These are phyloP conservation scores for Mellivora capensis DNA, from an alignment of 2,113 vertebrate species.

Conservation along the genomic window DNA sequence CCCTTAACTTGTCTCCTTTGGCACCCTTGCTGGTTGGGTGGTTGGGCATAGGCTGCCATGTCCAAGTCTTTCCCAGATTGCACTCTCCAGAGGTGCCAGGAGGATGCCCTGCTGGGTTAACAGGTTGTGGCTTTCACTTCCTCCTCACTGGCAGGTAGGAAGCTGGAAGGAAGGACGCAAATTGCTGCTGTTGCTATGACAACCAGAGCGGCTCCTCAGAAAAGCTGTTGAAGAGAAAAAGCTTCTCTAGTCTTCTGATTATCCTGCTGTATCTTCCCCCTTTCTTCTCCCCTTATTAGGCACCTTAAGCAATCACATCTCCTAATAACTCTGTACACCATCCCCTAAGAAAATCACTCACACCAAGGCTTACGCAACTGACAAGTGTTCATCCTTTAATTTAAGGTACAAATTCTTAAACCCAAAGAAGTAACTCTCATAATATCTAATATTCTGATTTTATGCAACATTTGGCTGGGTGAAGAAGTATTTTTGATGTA, in stretches of 20 bases:
- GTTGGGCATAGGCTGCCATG: neutral
- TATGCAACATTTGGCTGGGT: neutral
- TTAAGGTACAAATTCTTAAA: neutral
- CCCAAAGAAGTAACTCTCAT: neutral
- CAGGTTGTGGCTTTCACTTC: neutral
- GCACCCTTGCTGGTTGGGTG: neutral
- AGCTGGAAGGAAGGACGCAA: neutral
- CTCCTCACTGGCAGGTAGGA: slow-evolving; percentile 23
- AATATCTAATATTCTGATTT: neutral
- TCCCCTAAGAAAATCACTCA: neutral
- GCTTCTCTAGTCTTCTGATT: slow-evolving; percentile 11
- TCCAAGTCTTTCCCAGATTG: neutral
- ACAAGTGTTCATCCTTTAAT: neutral
- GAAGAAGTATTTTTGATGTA: neutral
- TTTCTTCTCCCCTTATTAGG: neutral
- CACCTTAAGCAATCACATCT: neutral
- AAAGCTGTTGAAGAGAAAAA: slow-evolving; percentile 32
- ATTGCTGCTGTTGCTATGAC: slow-evolving; percentile 51
- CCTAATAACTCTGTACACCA: neutral
- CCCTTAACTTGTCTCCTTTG: neutral
- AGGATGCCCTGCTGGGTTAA: slow-evolving; percentile 36
- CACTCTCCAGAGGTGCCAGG: neutral
- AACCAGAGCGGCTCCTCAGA: slow-evolving; percentile 24
- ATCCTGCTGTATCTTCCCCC: neutral
- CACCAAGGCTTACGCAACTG: neutral